Evolutionary conservation across 2,113 vertebrate species (phyloP).

Genomic region (Garra rufa): DNA sequence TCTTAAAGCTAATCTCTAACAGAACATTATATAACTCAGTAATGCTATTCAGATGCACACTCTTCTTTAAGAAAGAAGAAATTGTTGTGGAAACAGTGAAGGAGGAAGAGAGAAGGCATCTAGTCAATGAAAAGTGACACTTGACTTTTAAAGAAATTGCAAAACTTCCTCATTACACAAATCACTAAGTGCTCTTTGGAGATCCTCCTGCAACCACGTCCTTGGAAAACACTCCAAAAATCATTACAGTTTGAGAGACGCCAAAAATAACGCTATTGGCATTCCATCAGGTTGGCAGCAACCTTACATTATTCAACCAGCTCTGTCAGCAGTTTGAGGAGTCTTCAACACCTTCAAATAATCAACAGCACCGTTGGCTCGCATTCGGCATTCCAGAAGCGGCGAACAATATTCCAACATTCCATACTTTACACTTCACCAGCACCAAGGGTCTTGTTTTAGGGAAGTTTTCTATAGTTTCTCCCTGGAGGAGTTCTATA

Average conservation of each 20-base stretch:
- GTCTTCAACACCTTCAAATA: constrained; percentile 58
- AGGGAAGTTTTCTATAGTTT: neutral
- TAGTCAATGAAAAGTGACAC: neutral
- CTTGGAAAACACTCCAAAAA: neutral
- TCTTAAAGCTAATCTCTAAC: constrained; percentile 29
- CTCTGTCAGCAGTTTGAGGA: constrained; percentile 34
- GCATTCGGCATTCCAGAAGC: constrained; percentile 40
- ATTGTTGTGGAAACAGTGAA: neutral
- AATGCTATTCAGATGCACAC: neutral
- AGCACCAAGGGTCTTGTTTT: constrained; percentile 6
- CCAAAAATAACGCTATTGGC: constrained; percentile 32
- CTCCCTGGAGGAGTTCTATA: neutral
- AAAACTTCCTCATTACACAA: neutral
- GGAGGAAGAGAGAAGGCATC: neutral
- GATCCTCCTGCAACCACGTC: constrained; percentile 3
- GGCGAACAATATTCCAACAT: constrained; percentile 45
- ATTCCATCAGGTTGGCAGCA: constrained; percentile 48
- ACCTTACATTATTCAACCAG: constrained; percentile 35
- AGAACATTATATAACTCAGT: constrained; percentile 20
- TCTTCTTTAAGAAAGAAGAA: neutral
- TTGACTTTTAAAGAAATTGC: neutral
- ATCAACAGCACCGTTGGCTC: constrained; percentile 38
- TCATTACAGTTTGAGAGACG: constrained; percentile 20
- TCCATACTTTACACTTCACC: constrained; percentile 36
- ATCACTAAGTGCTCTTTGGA: neutral